Conservation (phyloP, 30 jellyfish, hydroid and myxozoan species). For the Hydractinia echinata region DNA sequence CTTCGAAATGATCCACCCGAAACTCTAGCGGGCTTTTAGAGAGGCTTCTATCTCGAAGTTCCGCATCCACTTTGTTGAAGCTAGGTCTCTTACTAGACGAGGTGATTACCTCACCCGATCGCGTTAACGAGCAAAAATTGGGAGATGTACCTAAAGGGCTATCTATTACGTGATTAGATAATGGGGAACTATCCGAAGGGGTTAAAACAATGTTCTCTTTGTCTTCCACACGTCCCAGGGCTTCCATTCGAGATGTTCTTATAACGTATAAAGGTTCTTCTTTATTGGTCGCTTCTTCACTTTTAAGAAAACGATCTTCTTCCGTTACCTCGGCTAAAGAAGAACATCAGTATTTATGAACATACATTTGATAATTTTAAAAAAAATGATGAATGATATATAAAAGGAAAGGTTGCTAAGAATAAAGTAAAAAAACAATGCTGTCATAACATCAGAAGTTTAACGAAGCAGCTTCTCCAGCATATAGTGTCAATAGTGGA, state of each 20-base stretch:
- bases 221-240: conserved; percentile 45
- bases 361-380: too few relatives aligned
- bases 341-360: not conserved
- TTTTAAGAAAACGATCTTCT: conserved; percentile 50
- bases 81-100: not conserved
- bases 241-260: not conserved
- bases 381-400: not conserved
- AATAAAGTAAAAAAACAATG: not conserved
- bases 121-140: conserved; percentile 6
- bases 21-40: conserved; percentile 27
- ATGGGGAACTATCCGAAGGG: conserved; percentile 22
- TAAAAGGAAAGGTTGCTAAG: not conserved
- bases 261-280: conserved; percentile 12
- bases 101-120: conserved; percentile 12
- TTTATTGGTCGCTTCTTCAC: conserved; percentile 22
- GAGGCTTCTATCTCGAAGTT: not conserved
- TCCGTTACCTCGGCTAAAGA: conserved; percentile 56
- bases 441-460: too few relatives aligned
- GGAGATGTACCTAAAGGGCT: not conserved
- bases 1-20: conserved; percentile 19
- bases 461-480: too few relatives aligned
- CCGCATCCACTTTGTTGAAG: not conserved
- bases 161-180: too few relatives aligned
- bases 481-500: too few relatives aligned
- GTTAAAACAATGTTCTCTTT: conserved; percentile 57